Evolutionary conservation across 1,140 invertebrate genomes (phyloP), one percentile per base, ranked within the genome.

Genomic region (Drosophila rhopaloa): DNA sequence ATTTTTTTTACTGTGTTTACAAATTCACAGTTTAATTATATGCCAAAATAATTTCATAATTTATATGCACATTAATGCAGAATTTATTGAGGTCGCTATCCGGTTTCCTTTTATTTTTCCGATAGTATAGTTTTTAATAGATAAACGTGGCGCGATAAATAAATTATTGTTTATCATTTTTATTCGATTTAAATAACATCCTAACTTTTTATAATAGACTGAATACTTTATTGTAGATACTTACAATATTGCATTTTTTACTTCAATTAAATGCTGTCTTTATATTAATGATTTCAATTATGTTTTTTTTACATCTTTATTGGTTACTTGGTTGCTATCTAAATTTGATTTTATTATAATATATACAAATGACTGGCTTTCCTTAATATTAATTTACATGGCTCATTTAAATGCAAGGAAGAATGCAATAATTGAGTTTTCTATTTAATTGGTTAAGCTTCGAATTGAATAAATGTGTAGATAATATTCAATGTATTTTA

Each of bases 401-500:
- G 54, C 10, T 16, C 29, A 19, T 32, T 32, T 14, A 24, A 50
- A 37, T 14, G 53, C 29, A 51, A 27, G 8, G 16, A 19, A 37
- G 4, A 50, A 13, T 19, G 13, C 24, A 58, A 32, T 16, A 63
- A 62, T 48, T 41, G 10, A 5, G 50, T 65, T 50, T 41, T 4
- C 27, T 35, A 24, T 38, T n/a, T 51, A 51, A 51, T 51, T 51
- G 35, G 48, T 11, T 5, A 24, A 9, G 41, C 14, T 37, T 16
- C 4, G 5, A 16, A 19, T 53, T 16, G 32, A 19, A 37, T 37
- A 19, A 37, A 37, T 19, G 14, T 37, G 50, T 27, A 60, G 27
- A 62, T 59, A 14, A 62, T 62, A 43, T 43, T 61, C 38, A 10
- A 24, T 24, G 9, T 14, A 16, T 56, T n/a, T 29, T 57, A 1